Base-by-base conservation (phyloP, 2,888 invertebrate genomes). In the Eristalis intricaria region DNA sequence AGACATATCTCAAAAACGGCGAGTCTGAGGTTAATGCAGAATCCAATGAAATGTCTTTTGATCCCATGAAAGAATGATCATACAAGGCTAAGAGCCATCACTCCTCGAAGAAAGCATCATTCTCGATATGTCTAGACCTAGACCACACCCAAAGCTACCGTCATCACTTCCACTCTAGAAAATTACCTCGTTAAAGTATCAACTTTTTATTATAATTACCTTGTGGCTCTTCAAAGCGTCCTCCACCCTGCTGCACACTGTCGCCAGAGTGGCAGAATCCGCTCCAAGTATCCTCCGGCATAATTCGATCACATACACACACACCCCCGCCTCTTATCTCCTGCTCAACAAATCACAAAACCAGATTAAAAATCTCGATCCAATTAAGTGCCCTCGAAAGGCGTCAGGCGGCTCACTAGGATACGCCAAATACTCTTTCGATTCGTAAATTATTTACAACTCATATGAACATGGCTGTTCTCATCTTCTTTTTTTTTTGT, bases 321-420 rank as follows among this genome's bases (percentile, higher is more conserved):
- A 64, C 43, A 8, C 60, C 4, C 11, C 13, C 23, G 11, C 1
- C 11, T 38, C 32, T 60, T 22, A 11, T 61, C 26, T 26, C 22
- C 8, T 8, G n/a, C n/a, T 19, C 35, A 4, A 32, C 43, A 60
- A 74, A 74, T 74, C 65, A n/a, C 60, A 29, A 68, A 19, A 68
- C 29, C 23, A 61, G 32, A 76, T 76, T 68, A 50, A 60, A 60
- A 63, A 50, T 68, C 76, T 26, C 19, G 23, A 68, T 35, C 68
- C 68, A 76, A 68, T 69, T 69, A 68, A 19, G 32, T 76, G 32
- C 23, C 15, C 15, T 15, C 35, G 10, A 66, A 40, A 61, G 26
- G 50, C 50, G n/a, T 4, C 50, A 5, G 38, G 43, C 15, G 4
- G 43, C 1, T 3, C 23, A 22, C 58, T 10, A 32, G 32, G 32